phyloP scores from a whole-genome alignment of 2,888 invertebrate genomes.

The Fragum whitleyi region DNA sequence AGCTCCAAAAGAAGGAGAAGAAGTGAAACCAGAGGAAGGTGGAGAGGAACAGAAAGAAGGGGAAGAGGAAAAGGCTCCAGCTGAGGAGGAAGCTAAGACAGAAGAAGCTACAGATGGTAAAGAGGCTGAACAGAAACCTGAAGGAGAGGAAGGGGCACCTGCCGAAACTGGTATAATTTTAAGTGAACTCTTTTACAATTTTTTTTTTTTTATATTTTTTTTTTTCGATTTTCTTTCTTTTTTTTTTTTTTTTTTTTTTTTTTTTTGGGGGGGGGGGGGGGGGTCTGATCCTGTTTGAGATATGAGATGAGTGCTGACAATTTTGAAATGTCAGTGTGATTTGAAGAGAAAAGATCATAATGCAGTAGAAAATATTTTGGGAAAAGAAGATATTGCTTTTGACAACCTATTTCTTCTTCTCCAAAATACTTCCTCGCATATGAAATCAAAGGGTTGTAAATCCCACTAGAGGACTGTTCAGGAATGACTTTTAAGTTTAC shows the following conservation, averaged over 20 bases:
- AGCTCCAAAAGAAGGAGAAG: constrained; percentile 29
- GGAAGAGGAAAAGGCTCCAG: constrained; percentile 40
- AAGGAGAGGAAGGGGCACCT: constrained; percentile 59
- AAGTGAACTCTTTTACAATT: too few species aligned
- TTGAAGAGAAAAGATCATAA: too few species aligned
- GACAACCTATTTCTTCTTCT: constrained; percentile 4
- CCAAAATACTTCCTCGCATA: too few species aligned
- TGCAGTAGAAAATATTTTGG: neutral
- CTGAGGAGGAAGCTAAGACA: constrained; percentile 49
- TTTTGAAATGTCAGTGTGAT: too few species aligned
- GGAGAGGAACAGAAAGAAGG: constrained; percentile 46
- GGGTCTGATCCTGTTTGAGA: neutral
- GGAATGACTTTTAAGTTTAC: too few species aligned
- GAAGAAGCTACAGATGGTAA: constrained; percentile 52
- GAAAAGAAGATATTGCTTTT: constrained; percentile 7
- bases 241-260: too few species aligned
- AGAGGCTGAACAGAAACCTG: constrained; percentile 44
- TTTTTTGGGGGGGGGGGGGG: too few species aligned
- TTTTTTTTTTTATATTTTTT: neutral
- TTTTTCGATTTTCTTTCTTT: too few species aligned
- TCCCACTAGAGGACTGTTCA: too few species aligned
- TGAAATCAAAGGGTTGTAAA: too few species aligned
- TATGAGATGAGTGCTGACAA: too few species aligned
- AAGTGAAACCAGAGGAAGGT: constrained; percentile 9
- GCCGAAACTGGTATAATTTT: constrained; percentile 40